A percentile compares a stretch with the other conserved stretches of the same genome.
phyloP scores from a whole-genome alignment of 2,888 invertebrate genomes.

The Lasioglossum malachurum region DNA sequence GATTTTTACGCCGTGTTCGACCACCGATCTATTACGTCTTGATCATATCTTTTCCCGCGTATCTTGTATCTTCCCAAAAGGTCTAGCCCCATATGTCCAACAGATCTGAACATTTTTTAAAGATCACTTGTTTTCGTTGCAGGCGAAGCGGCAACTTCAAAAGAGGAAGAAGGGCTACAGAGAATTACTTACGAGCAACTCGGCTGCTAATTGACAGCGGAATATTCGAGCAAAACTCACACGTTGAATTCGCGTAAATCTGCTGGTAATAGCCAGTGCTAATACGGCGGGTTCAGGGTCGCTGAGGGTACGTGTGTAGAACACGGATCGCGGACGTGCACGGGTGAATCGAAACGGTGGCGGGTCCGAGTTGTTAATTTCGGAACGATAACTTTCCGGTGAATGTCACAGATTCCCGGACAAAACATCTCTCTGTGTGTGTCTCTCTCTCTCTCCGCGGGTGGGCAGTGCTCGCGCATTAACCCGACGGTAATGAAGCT shows the following conservation, averaged over 20 bases:
- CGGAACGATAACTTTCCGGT: conserved; percentile 29
- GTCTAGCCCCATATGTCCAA: too few relatives aligned
- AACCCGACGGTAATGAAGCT: conserved; percentile 42
- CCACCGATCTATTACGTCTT: background rate
- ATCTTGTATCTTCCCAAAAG: too few relatives aligned
- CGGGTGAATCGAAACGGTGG: conserved; percentile 6
- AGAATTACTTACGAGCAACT: background rate
- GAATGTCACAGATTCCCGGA: conserved; percentile 35
- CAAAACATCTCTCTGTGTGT: conserved; percentile 16
- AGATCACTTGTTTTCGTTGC: too few relatives aligned
- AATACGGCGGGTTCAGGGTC: background rate
- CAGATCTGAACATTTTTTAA: too few relatives aligned
- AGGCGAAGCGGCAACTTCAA: too few relatives aligned
- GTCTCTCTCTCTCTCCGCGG: background rate
- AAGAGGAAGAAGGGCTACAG: too few relatives aligned
- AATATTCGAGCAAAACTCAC: background rate
- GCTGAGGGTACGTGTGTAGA: background rate
- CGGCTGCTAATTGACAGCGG: background rate
- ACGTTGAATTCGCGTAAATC: background rate
- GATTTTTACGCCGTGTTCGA: background rate
- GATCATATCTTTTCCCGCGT: background rate
- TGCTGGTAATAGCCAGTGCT: background rate
- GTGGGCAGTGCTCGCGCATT: conserved; percentile 11
- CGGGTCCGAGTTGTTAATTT: conserved; percentile 46
- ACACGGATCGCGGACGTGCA: background rate